phyloP scores from a whole-genome alignment of 2,113 vertebrate species.

The Corydoras sp. region DNA sequence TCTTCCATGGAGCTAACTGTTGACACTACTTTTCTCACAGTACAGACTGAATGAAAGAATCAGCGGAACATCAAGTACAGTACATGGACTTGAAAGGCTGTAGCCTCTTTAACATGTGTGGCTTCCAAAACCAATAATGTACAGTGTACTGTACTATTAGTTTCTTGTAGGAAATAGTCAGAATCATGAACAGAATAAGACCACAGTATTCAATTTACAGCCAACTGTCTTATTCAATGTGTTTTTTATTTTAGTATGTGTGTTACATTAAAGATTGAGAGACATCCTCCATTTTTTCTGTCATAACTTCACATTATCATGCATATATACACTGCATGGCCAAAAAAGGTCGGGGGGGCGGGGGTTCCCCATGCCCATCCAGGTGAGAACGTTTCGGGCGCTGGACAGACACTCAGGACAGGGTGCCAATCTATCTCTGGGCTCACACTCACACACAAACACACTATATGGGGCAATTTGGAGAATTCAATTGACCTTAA shows the following conservation, averaged over 20 bases:
- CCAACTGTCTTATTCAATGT: slow-evolving; percentile 20
- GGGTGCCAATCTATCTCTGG: no score
- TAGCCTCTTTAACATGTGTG: slow-evolving; percentile 11
- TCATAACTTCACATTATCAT: no score
- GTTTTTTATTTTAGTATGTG: slow-evolving; percentile 21
- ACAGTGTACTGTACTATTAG: slow-evolving; percentile 16
- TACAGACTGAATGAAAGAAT: neutral
- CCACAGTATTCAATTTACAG: slow-evolving; percentile 18
- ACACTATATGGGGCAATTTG: no score
- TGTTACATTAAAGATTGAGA: slow-evolving; percentile 31
- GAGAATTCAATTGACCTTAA: no score
- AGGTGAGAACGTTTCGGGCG: no score
- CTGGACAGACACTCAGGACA: no score
- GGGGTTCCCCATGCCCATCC: no score
- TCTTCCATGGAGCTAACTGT: neutral
- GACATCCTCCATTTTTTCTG: slow-evolving; percentile 5
- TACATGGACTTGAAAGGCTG: neutral
- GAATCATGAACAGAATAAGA: neutral
- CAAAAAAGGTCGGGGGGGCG: no score
- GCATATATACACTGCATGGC: no score
- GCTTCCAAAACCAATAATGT: slow-evolving; percentile 17
- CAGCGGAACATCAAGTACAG: slow-evolving; percentile 2
- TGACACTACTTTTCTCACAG: slow-evolving; percentile 13
- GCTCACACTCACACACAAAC: no score
- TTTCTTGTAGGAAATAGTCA: slow-evolving; percentile 4